phyloP scores from a whole-genome alignment of 64 coral and sea anemone species.

The Cladopsammia gracilis region DNA sequence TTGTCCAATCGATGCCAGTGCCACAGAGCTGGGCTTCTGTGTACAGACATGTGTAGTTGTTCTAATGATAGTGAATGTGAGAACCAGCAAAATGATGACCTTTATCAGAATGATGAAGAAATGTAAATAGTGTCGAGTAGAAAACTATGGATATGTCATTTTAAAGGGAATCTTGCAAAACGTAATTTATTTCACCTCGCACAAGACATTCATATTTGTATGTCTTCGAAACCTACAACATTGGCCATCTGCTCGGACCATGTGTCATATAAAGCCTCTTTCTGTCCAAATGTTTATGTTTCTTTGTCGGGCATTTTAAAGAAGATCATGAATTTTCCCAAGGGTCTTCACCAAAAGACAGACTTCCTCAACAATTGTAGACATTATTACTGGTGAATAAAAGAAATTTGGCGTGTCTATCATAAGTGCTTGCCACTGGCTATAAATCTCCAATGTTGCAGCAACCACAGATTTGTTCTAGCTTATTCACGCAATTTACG shows the following conservation, averaged over 20 bases:
- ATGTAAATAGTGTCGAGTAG: slow-evolving; percentile 9
- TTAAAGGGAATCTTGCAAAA: not conserved
- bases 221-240: no score
- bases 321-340: not conserved
- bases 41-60: slow-evolving; percentile 42
- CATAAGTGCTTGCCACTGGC: not conserved
- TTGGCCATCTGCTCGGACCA: not conserved
- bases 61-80: not conserved
- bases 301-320: slow-evolving; percentile 5
- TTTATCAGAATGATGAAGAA: not conserved
- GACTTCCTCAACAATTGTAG: slow-evolving; percentile 22
- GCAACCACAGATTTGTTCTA: not conserved
- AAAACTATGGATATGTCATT: not conserved
- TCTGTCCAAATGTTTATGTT: not conserved
- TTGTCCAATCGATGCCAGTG: slow-evolving; percentile 26
- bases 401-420: no score
- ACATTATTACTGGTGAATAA: not conserved
- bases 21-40: not conserved
- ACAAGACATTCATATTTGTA: no score
- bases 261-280: not conserved
- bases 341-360: not conserved
- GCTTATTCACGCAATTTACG: not conserved
- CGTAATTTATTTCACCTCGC: no score
- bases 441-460: not conserved
- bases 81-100: not conserved